Conservation (phyloP, 1,140 invertebrate genomes). For the Homalodisca vitripennis region DNA sequence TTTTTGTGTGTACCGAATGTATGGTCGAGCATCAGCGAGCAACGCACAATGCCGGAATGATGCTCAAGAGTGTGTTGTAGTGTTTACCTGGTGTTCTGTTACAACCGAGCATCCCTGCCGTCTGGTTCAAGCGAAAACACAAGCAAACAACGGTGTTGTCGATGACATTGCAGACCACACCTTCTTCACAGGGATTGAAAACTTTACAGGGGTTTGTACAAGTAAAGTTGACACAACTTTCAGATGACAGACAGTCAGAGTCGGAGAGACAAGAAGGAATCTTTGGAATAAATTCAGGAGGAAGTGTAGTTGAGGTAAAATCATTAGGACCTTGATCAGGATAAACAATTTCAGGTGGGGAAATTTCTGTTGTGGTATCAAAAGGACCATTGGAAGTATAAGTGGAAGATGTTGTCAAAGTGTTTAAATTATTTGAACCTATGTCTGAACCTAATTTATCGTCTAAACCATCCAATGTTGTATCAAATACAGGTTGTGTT, state of each 20-base stretch:
- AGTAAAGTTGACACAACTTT: slow-evolving; percentile 53
- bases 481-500: too few relatives aligned
- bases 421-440: too few relatives aligned
- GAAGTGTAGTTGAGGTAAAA: too few relatives aligned
- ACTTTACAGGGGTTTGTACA: slow-evolving; percentile 58
- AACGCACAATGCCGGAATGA: background rate
- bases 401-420: too few relatives aligned
- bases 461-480: too few relatives aligned
- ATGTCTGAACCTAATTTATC: too few relatives aligned
- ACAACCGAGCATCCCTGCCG: slow-evolving; percentile 48
- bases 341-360: too few relatives aligned
- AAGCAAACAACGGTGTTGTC: slow-evolving; percentile 55
- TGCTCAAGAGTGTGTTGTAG: slow-evolving; percentile 33
- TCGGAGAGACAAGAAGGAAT: slow-evolving; percentile 2
- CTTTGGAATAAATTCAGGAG: too few relatives aligned
- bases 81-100: slow-evolving; percentile 58
- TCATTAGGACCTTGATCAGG: too few relatives aligned
- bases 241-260: slow-evolving; percentile 52
- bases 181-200: slow-evolving; percentile 46
- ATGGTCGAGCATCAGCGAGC: background rate
- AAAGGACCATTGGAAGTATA: too few relatives aligned
- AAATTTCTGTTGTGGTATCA: too few relatives aligned
- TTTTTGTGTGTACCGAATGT: slow-evolving; percentile 5
- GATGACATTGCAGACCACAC: slow-evolving; percentile 49
- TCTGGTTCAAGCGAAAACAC: slow-evolving; percentile 48